Base-by-base conservation (phyloP, 1,140 invertebrate species). In the Papilio helenus region DNA sequence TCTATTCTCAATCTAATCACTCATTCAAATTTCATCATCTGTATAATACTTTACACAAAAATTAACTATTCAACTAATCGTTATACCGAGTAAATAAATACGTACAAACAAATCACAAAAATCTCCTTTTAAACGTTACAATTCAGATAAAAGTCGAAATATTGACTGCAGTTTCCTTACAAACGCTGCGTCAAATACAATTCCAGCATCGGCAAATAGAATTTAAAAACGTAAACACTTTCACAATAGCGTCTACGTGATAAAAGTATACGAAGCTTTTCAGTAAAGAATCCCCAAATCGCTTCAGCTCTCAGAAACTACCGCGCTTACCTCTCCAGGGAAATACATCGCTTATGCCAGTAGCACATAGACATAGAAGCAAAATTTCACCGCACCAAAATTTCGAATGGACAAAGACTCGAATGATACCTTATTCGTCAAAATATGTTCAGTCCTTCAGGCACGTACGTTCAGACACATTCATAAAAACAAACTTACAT, bases 141-240 rank as follows among this genome's bases (percentile, higher is more conserved):
- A 18, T 29, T 68, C 55, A 10, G 8, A 61, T 26, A 39, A 68
- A 29, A 68, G 14, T 29, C 23, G 61, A 29, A 68, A 68, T 34
- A 68, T 68, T 68, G 26, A 68, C 61, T 68, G 61, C 61, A 68
- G 20, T 61, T 26, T 61, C 4, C 61, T 29, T 68, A 68, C 23
- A 68, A 29, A 68, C 16, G 23, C 61, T 68, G 5, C 51, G 18
- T 55, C 26, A 29, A 29, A 68, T 68, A 29, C 26, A 68, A 68
- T 68, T 68, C 26, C 14, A 68, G 26, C 61, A 68, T 68, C 61
- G 61, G 61, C 61, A 68, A 68, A 68, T 68, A 68, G 61, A 68
- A 68, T 68, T 68, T 68, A 68, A 68, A 68, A 68, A 68, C 61
- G 61, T 34, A 68, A 68, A 68, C 61, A 68, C 61, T 68, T 68